Evolutionary conservation across 2,797 vertebrate genomes (phyloP), one percentile per base, ranked within the genome.

Genomic region (Acanthurus tractus): DNA sequence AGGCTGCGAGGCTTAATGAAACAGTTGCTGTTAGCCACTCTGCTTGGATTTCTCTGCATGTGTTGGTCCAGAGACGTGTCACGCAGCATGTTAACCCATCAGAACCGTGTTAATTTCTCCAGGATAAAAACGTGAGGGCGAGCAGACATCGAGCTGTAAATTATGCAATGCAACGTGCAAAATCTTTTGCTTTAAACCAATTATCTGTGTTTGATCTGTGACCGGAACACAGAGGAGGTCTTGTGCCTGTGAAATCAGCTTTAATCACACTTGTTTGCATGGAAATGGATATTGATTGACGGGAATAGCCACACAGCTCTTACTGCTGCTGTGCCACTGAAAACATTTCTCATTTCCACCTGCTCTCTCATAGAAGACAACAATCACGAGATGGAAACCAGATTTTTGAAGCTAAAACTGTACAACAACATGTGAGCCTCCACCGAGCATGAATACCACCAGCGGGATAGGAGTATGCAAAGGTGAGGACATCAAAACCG

Each of bases 201-300:
- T 92, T 85, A 89, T 81, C 68, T 88, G 6, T 9, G 73, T 86
- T 82, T 88, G 73, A 86, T 85, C 84, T 82, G 64, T 88, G 81
- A 82, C 62, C 56, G 59, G 69, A 84, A 87, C 68, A 64, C 42
- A 0, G 22, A 48, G 25, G 71, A 71, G 84, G 74, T 70, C 71
- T 50, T 14, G 66, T 34, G 81, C 71, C 59, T 73, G 83, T 87
- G 83, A 89, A 92, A 92, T 89, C 81, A 74, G 72, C 63, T 85
- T 84, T 90, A 89, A 93, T 92, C 90, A 86, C 79, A 59, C 75
- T 67, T 53, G 89, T 92, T 91, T 91, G 81, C 85, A 90, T 89
- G 79, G 80, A 89, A 89, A 93, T 90, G 52, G 79, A 82, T 81
- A 82, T 89, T 88, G 90, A 94, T 86, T 76, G 70, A 64, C 0